phyloP scores from a whole-genome alignment of 1,140 invertebrate genomes.

The Caligus rogercresseyi region DNA sequence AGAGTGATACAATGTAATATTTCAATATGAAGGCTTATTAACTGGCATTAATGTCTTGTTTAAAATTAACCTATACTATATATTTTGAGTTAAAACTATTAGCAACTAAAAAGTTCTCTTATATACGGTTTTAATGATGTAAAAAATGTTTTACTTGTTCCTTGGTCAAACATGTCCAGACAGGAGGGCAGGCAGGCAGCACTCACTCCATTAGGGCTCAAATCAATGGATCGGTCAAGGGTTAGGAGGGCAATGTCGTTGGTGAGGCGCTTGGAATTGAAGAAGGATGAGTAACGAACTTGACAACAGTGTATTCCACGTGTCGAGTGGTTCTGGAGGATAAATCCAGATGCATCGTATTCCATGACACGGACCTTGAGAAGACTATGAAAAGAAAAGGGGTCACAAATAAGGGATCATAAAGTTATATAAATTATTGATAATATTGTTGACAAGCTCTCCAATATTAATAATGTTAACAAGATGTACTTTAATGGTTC shows the following conservation, averaged over 20 bases:
- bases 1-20: no score
- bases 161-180: not conserved
- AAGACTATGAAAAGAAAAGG: not conserved
- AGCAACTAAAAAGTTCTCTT: no score
- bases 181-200: conserved; percentile 1
- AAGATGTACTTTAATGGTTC: no score
- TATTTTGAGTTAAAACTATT: no score
- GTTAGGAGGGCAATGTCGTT: conserved; percentile 4
- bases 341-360: conserved; percentile 14
- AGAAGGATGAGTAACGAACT: not conserved
- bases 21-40: no score
- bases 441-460: not conserved
- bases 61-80: no score
- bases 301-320: not conserved
- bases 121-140: not conserved
- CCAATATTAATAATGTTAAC: not conserved
- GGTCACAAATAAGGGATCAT: not conserved
- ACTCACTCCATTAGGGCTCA: not conserved
- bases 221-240: not conserved
- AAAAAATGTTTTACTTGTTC: not conserved
- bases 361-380: conserved; percentile 17
- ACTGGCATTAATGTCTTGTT: no score
- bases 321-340: not conserved
- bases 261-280: not conserved
- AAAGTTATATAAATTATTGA: not conserved